These are phyloP conservation scores for Eolophus roseicapilla DNA, from an alignment of 2,113 vertebrate species.

Conservation along the genomic window DNA sequence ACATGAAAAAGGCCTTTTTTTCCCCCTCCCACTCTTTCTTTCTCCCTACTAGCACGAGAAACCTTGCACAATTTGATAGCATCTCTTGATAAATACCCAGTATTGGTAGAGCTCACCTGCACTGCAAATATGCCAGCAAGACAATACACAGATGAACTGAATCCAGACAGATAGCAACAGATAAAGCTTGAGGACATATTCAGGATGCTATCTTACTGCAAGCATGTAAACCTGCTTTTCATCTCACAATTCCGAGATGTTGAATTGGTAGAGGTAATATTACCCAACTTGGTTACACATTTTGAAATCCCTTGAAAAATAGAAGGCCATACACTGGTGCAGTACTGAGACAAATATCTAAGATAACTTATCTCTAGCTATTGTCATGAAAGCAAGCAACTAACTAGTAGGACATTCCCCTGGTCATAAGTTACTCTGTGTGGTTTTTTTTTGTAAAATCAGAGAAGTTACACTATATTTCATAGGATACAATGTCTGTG, in stretches of 20 bases:
- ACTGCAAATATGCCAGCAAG: constrained; percentile 1
- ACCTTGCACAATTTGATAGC: not conserved
- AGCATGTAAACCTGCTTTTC: constrained; percentile 25
- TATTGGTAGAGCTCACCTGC: not conserved
- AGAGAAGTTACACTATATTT: not conserved
- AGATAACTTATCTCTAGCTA: constrained; percentile 13
- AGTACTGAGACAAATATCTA: not conserved
- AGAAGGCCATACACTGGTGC: not conserved
- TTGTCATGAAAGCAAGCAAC: not conserved
- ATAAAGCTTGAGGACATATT: constrained; percentile 26
- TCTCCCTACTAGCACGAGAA: not conserved
- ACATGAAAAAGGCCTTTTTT: not conserved
- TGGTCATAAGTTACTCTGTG: not conserved
- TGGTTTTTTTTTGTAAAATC: not conserved
- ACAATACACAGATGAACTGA: constrained; percentile 28
- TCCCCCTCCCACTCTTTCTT: not conserved
- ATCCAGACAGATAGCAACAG: constrained; percentile 9
- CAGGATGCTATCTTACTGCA: constrained; percentile 46
- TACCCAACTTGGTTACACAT: constrained; percentile 2
- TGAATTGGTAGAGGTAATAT: not conserved
- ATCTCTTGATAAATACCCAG: not conserved
- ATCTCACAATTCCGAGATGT: constrained; percentile 22
- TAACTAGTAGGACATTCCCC: not conserved
- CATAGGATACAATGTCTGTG: not conserved
- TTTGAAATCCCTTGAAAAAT: constrained; percentile 49